Percentiles rank a stretch among this genome's conserved stretches.
These are phyloP conservation scores for Phyllostomus hastatus DNA, from an alignment of 2,113 vertebrate species.

Conservation along the genomic window DNA sequence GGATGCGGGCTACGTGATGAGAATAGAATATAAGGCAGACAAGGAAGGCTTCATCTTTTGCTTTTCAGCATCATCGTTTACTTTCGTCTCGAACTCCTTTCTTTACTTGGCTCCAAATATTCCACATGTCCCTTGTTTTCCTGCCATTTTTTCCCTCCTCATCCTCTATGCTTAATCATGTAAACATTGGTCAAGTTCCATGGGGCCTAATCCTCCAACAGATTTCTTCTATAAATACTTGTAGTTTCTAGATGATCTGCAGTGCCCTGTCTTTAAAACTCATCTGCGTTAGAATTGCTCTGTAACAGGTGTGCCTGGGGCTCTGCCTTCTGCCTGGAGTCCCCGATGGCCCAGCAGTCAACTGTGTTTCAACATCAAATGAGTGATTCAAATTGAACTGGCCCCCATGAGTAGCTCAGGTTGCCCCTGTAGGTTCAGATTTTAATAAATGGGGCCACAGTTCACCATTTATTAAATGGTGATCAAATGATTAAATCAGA, in stretches of 20 bases:
- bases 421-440: not conserved
- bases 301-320: not conserved
- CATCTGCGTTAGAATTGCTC: not conserved
- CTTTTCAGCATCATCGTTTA: not conserved
- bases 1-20: rapidly evolving
- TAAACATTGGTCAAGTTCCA: not conserved
- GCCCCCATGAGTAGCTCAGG: not conserved
- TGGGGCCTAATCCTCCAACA: not conserved
- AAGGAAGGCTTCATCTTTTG: no score
- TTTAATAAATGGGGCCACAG: not conserved
- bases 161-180: not conserved
- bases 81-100: not conserved
- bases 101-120: not conserved
- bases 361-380: not conserved
- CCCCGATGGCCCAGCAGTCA: no score
- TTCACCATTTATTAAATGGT: not conserved
- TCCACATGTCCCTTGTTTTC: not conserved
- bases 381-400: not conserved
- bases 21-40: not conserved
- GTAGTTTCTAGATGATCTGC: not conserved
- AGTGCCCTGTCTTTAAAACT: not conserved
- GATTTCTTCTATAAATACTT: not conserved
- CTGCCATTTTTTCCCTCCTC: not conserved
- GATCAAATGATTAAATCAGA: no score
- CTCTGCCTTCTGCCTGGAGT: not conserved